Conservation (phyloP, 2,113 vertebrate species). For the Oncorhynchus keta region DNA sequence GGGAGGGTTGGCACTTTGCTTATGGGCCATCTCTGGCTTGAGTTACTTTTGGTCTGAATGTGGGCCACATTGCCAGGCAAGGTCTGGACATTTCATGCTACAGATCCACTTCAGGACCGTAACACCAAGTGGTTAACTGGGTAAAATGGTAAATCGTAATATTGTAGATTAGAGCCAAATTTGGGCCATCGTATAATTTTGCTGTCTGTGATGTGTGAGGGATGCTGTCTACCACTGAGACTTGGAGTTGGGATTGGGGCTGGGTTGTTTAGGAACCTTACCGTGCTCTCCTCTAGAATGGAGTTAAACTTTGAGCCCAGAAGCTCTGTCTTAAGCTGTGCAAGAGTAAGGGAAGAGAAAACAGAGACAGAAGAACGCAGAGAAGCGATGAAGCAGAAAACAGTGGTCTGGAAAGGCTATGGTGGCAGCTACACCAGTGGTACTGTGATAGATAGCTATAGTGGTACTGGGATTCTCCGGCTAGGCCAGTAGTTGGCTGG, state of each 20-base stretch:
- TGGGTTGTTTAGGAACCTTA: constrained; percentile 73
- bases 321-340: constrained; percentile 85
- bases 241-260: constrained; percentile 42
- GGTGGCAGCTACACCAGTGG: constrained; percentile 50
- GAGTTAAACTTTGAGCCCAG: constrained; percentile 86
- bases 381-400: constrained; percentile 79
- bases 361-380: constrained; percentile 78
- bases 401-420: constrained; percentile 66
- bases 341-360: constrained; percentile 77
- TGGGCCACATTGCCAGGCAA: no score
- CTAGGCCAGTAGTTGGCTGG: neutral
- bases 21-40: no score
- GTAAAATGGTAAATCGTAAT: no score
- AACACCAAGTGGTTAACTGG: no score
- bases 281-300: constrained; percentile 84
- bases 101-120: no score
- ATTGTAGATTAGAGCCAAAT: no score
- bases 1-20: no score
- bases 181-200: no score
- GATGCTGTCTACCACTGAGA: constrained; percentile 61
- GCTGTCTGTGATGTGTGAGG: neutral
- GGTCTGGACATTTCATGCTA: no score
- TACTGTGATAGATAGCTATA: constrained; percentile 42
- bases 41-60: no score
- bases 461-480: constrained; percentile 9